Evolutionary conservation across 2,113 vertebrate genomes (phyloP).

Genomic region (Scartelaos histophorus): DNA sequence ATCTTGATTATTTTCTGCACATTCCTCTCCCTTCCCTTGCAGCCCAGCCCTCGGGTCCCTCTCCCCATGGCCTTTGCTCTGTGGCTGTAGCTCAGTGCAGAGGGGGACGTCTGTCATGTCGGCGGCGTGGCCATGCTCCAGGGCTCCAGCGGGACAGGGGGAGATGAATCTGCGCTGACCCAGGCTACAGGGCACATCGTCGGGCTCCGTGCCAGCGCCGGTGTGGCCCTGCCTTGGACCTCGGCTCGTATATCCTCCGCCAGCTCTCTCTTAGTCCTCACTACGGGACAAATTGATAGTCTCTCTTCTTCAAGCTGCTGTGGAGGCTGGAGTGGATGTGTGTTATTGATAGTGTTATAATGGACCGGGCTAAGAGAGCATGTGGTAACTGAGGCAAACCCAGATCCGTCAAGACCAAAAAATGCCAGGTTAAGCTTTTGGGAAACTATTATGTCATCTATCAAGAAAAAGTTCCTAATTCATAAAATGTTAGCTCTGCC

Average conservation of each 20-base stretch:
- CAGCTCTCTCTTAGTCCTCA: conserved; percentile 47
- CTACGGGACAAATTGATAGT: conserved; percentile 54
- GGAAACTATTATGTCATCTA: not conserved
- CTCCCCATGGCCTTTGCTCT: conserved; percentile 32
- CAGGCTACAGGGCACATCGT: conserved; percentile 39
- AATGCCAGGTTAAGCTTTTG: not conserved
- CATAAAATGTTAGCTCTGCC: conserved; percentile 6
- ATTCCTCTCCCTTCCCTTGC: not conserved
- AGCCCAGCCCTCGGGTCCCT: conserved; percentile 13
- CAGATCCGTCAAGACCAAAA: conserved; percentile 1
- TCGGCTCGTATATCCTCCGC: conserved; percentile 48
- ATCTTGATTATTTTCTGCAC: not conserved
- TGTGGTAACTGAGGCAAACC: conserved; percentile 6
- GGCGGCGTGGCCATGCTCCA: conserved; percentile 35
- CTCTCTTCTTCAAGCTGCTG: conserved; percentile 15
- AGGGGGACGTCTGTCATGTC: conserved; percentile 42
- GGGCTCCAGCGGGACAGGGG: conserved; percentile 29
- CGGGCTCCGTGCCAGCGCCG: conserved; percentile 36
- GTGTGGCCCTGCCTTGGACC: conserved; percentile 20
- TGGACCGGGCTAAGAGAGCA: conserved; percentile 7
- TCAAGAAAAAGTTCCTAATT: not conserved
- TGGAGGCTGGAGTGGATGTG: conserved; percentile 2
- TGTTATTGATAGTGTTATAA: conserved; percentile 37
- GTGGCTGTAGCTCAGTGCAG: conserved; percentile 7
- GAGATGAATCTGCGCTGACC: conserved; percentile 63